Percentiles rank a stretch among this genome's conserved stretches.
These are phyloP conservation scores for Vireo altiloquus DNA, from an alignment of 2,113 vertebrate species.

Conservation along the genomic window DNA sequence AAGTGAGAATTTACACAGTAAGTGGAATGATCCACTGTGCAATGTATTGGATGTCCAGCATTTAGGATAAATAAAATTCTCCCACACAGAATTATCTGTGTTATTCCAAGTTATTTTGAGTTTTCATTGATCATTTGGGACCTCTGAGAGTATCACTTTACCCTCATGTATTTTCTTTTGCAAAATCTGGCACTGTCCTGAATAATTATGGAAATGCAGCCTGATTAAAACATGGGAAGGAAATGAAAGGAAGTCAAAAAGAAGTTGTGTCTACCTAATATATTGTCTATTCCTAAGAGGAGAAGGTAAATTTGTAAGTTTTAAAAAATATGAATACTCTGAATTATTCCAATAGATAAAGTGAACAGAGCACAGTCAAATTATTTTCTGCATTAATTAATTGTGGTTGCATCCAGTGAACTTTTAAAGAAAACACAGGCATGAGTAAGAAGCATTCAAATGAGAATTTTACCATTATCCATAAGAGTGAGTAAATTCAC, in stretches of 20 bases:
- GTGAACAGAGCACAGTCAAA: not conserved
- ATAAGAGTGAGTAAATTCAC: not conserved
- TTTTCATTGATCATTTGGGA: not conserved
- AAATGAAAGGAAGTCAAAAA: too few relatives aligned
- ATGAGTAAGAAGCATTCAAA: not conserved
- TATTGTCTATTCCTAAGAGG: not conserved
- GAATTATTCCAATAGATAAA: not conserved
- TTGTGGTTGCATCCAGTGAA: not conserved
- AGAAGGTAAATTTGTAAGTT: not conserved
- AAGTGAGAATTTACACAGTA: not conserved
- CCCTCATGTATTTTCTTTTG: not conserved
- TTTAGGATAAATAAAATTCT: not conserved
- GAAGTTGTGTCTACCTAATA: not conserved
- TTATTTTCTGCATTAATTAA: not conserved
- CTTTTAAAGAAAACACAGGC: not conserved
- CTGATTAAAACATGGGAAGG: not conserved
- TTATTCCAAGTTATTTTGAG: not conserved
- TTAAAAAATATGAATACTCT: not conserved
- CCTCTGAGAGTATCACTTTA: not conserved
- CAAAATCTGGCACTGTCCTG: not conserved
- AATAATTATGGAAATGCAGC: not conserved
- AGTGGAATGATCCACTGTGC: not conserved
- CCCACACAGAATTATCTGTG: not conserved
- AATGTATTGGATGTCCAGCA: rapidly evolving
- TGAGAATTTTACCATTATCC: not conserved